phyloP scores from a whole-genome alignment of 2,797 vertebrate species.

The Hydrophis major region DNA sequence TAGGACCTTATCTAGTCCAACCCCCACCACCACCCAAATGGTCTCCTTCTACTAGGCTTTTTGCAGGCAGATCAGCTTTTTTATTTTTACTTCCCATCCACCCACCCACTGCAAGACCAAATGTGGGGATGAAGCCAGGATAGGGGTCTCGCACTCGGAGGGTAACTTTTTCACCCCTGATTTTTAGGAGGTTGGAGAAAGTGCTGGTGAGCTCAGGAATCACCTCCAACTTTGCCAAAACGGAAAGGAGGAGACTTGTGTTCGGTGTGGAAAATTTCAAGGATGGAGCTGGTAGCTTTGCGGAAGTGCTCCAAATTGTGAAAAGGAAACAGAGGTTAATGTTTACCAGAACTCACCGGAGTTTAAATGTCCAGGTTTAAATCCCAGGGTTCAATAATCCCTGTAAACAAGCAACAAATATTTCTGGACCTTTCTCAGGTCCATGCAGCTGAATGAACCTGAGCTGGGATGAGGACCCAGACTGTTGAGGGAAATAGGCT shows the following conservation, averaged over 20 bases:
- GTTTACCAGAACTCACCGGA: not conserved
- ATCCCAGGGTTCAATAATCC: not conserved
- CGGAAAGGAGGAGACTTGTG: not conserved
- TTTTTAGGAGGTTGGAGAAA: not conserved
- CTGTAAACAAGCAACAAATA: not conserved
- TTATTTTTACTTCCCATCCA: not conserved
- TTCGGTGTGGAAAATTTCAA: not conserved
- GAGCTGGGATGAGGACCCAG: not conserved
- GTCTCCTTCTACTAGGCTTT: not conserved
- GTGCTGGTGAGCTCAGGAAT: not conserved
- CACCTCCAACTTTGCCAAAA: not conserved
- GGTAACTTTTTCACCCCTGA: not conserved
- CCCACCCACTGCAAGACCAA: not conserved
- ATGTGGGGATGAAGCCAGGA: not conserved
- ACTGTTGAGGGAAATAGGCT: too few relatives aligned
- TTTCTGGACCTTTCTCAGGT: not conserved
- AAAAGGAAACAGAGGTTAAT: not conserved
- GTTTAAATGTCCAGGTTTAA: not conserved
- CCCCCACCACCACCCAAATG: too few relatives aligned
- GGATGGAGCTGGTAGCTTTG: not conserved
- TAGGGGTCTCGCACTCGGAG: not conserved
- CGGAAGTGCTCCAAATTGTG: not conserved
- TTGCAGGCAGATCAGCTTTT: not conserved
- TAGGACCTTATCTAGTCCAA: too few relatives aligned
- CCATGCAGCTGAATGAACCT: not conserved